phyloP scores from a whole-genome alignment of 1,140 invertebrate genomes.

The Scaptomyza graminum region DNA sequence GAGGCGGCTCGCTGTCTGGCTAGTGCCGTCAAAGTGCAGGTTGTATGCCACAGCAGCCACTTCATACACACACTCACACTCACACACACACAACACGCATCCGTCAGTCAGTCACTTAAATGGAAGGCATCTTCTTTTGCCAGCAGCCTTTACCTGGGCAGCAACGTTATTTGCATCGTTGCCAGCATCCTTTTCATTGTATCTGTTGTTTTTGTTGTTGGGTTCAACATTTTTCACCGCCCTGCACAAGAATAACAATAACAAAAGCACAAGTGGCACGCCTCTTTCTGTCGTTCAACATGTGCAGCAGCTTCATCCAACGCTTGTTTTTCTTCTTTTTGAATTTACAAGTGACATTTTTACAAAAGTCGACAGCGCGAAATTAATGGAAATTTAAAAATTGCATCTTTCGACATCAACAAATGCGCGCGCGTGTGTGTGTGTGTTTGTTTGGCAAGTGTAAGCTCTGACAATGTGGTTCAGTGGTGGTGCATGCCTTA shows the following conservation, averaged over 20 bases:
- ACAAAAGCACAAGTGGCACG: constrained; percentile 5
- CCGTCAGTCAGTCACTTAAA: constrained; percentile 45
- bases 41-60: constrained; percentile 15
- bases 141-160: constrained; percentile 15
- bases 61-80: constrained; percentile 11
- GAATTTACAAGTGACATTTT: constrained; percentile 67
- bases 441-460: constrained; percentile 5
- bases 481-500: constrained; percentile 2
- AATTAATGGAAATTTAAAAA: constrained; percentile 78
- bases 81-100: constrained; percentile 15
- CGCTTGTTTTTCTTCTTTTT: constrained; percentile 21
- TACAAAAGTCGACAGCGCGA: constrained; percentile 72
- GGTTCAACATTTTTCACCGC: constrained; percentile 25
- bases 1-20: constrained; percentile 29
- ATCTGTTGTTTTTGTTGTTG: constrained; percentile 9
- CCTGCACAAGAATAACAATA: constrained; percentile 20
- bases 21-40: constrained; percentile 31
- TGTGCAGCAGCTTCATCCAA: constrained; percentile 21
- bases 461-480: constrained; percentile 53
- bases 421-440: constrained; percentile 8
- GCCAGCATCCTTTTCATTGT: constrained; percentile 12
- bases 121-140: constrained; percentile 10
- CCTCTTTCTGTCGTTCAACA: background rate
- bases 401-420: constrained; percentile 69
- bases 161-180: constrained; percentile 17